Conservation (phyloP, 2,113 vertebrate species). For the Gyps fulvus region DNA sequence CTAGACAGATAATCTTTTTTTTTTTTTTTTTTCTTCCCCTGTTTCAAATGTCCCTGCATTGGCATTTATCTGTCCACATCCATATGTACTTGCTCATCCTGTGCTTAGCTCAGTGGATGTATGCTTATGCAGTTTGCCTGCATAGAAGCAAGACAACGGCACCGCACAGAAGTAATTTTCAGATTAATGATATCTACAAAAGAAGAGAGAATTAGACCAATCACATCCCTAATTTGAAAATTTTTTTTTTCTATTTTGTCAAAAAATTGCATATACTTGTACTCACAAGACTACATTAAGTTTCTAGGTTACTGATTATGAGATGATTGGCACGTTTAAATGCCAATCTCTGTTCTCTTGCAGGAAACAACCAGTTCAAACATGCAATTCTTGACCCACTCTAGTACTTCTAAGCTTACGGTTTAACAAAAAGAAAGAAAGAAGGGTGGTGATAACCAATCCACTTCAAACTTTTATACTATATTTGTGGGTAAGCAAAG, state of each 20-base stretch:
- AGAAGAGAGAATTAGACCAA: neutral
- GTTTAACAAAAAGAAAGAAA: neutral
- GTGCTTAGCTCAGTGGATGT: neutral
- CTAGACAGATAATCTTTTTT: neutral
- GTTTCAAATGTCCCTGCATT: neutral
- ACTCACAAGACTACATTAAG: neutral
- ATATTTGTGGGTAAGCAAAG: neutral
- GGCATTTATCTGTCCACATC: neutral
- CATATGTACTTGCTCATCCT: neutral
- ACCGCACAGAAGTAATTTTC: neutral
- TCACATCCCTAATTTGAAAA: neutral
- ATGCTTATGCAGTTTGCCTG: neutral
- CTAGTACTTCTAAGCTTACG: neutral
- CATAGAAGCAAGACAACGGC: neutral
- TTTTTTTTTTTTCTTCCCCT: rapidly evolving
- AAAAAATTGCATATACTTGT: neutral
- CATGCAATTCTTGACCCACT: neutral
- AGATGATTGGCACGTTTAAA: neutral
- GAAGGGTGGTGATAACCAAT: neutral
- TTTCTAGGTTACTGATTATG: conserved; percentile 1
- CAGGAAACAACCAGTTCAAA: neutral
- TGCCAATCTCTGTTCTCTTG: neutral
- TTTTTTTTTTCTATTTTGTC: neutral
- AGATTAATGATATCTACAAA: neutral
- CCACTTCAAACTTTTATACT: neutral